Percentiles rank a stretch among this genome's conserved stretches.
These are phyloP conservation scores for Cepaea hortensis DNA, from an alignment of 2,888 invertebrate species.

Conservation along the genomic window DNA sequence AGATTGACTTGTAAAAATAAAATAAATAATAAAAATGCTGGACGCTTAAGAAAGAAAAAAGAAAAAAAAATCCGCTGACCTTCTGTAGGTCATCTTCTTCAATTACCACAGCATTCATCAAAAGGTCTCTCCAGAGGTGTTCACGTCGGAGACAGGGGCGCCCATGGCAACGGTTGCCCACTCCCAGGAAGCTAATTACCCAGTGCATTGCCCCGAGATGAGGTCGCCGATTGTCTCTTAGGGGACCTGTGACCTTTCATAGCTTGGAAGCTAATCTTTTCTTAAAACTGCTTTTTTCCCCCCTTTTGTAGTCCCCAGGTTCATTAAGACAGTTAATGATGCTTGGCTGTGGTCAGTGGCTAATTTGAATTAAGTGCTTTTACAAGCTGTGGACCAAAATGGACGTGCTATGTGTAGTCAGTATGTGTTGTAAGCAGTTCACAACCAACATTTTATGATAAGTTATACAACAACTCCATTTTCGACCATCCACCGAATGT, in stretches of 20 bases:
- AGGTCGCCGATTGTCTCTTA: conserved; percentile 10
- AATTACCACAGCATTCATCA: background rate
- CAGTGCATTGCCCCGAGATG: background rate
- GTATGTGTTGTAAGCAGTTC: too few species aligned
- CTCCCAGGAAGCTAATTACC: conserved; percentile 20
- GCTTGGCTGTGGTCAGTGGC: too few species aligned
- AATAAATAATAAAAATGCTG: background rate
- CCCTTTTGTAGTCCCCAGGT: too few species aligned
- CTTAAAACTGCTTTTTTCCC: background rate
- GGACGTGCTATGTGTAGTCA: too few species aligned
- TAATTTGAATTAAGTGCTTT: too few species aligned
- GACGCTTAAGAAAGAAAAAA: background rate
- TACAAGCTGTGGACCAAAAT: too few species aligned
- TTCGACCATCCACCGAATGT: too few species aligned
- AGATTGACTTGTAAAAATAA: too few species aligned
- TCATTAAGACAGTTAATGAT: too few species aligned
- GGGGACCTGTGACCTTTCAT: conserved; percentile 19
- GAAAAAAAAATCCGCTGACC: background rate
- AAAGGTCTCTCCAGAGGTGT: conserved; percentile 3
- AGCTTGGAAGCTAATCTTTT: conserved; percentile 1
- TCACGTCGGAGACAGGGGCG: background rate
- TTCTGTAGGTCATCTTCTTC: background rate
- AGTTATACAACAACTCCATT: too few species aligned
- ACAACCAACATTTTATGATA: too few species aligned
- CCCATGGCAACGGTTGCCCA: conserved; percentile 12